phyloP scores from a whole-genome alignment of 37 sponge, comb jelly and placozoan species.

The Amphimedon queenslandica region DNA sequence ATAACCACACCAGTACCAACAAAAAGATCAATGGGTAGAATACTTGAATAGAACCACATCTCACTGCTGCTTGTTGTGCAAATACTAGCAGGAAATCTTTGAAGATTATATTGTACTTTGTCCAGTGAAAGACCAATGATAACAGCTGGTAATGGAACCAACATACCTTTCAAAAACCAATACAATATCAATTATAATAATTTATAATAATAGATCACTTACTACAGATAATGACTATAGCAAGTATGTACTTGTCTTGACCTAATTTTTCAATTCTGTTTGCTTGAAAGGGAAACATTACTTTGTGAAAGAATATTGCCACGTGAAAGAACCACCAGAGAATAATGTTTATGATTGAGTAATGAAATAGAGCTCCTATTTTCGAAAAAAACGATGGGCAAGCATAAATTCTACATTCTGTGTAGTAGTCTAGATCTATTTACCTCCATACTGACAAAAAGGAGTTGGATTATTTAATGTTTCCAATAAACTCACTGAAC shows the following conservation, averaged over 20 bases:
- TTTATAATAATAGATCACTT: no score
- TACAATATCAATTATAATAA: no score
- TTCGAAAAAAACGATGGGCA: no score
- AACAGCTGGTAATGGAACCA: not conserved
- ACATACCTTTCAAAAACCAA: no score
- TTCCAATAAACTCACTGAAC: not conserved
- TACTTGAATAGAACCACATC: slow-evolving; percentile 16
- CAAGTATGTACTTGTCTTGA: slow-evolving; percentile 2
- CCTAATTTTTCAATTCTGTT: not conserved
- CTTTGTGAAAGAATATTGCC: not conserved
- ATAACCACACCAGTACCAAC: slow-evolving; percentile 14
- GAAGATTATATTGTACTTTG: slow-evolving; percentile 4
- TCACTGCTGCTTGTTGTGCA: slow-evolving; percentile 4
- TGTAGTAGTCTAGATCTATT: no score
- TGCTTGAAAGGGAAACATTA: not conserved
- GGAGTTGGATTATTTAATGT: not conserved
- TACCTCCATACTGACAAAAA: not conserved
- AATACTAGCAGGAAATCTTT: slow-evolving; percentile 28
- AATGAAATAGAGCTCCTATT: slow-evolving; percentile 1
- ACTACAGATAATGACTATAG: not conserved
- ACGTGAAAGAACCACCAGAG: slow-evolving; percentile 9
- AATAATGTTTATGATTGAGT: not conserved
- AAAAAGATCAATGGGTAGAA: slow-evolving; percentile 17
- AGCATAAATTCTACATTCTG: no score
- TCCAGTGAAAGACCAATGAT: not conserved